Conservation (phyloP, 2,797 vertebrate genomes). For the Spinibarbus caldwelli region DNA sequence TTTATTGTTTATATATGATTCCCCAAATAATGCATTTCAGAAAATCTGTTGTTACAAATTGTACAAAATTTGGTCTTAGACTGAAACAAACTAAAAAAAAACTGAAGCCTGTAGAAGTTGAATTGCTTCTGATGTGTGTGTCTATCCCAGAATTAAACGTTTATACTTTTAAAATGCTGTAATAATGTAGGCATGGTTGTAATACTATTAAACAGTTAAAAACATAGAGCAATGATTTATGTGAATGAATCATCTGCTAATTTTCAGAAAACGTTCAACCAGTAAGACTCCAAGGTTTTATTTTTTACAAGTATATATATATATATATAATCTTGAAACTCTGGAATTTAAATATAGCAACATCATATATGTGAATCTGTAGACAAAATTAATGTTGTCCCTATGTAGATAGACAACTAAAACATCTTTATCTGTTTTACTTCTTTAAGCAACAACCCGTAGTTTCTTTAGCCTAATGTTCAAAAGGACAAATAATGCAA, state of each 20-base stretch:
- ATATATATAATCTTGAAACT: too few relatives aligned
- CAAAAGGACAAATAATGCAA: background rate
- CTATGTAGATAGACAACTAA: background rate
- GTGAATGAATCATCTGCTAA: background rate
- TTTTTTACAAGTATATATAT: background rate
- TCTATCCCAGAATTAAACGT: background rate
- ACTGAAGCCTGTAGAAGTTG: background rate
- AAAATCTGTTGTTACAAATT: background rate
- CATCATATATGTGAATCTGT: background rate
- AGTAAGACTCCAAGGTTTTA: background rate
- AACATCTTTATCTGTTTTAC: background rate
- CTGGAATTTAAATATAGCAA: background rate
- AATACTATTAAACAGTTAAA: background rate
- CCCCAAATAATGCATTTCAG: background rate
- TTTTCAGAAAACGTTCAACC: background rate
- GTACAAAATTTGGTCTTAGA: background rate
- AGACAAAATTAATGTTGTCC: background rate
- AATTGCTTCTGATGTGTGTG: background rate
- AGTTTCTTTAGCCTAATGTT: background rate
- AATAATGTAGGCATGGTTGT: slow-evolving; percentile 17
- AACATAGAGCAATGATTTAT: background rate
- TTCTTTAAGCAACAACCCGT: background rate
- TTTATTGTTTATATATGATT: background rate
- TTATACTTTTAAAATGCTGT: background rate
- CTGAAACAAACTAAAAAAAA: background rate